Evolutionary conservation across 2,113 vertebrate genomes (phyloP), one percentile per base, ranked within the genome.

Genomic region (Tretioscincus oriximinensis): DNA sequence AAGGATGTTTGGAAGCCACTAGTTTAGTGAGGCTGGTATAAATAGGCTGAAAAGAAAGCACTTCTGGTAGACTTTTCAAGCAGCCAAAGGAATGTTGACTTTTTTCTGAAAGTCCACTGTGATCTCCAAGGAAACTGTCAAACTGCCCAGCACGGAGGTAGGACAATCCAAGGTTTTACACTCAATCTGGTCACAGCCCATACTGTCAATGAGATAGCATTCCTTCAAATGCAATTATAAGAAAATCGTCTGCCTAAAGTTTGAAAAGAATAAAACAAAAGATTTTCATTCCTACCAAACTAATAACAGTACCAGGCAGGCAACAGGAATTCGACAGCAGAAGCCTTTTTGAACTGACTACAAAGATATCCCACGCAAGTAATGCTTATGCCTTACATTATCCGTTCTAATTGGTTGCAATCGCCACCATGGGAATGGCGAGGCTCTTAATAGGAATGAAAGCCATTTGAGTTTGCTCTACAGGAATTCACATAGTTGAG

Each of bases 401-500:
- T 28, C 66, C 49, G 58, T 58, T 26, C 65, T 78, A 78, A 78
- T 69, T 78, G 66, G 66, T 58, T 22, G 9, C 28, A 68, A 60
- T 58, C 12, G 51, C 77, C 20, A 86, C 49, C 11, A 65, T 9
- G 10, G 31, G 49, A 58, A 41, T 58, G 78, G 18, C 28, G 81
- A 41, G 10, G 47, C 24, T 8, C 1, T 86, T 70, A 60, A 29
- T 12, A 75, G 21, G 49, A 88, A 75, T 9, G 68, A 88, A 77
- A 66, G 76, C 75, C 63, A 1, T 4, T 51, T 45, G 45, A 51
- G 74, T 85, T 79, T 70, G 67, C 68, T 79, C 51, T 47, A 21
- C 20, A 81, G 76, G 4, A 45, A 65, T 75, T 67, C 5, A 54
- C 73, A 31, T 63, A 0, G 6, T 84, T 81, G 70, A 85, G 82